These are phyloP conservation scores for Neodiprion pinetum DNA, from an alignment of 1,140 invertebrate genomes.

Conservation along the genomic window DNA sequence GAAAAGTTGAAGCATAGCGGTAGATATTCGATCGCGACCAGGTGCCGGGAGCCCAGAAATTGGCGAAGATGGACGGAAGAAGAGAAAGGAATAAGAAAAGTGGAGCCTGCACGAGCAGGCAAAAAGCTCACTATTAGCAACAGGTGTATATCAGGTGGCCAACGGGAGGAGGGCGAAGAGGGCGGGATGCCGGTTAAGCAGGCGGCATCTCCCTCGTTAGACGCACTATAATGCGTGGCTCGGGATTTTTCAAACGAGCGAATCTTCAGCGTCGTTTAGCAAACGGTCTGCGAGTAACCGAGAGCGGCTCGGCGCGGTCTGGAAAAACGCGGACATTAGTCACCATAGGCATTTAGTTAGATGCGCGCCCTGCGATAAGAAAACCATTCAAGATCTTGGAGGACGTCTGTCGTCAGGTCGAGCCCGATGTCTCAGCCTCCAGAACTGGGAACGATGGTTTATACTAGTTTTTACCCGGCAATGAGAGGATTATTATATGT, in stretches of 20 bases:
- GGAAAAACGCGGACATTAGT: conserved; percentile 35
- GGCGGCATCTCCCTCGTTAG: neutral
- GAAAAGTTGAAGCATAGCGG: no score
- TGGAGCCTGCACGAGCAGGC: neutral
- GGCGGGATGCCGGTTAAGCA: neutral
- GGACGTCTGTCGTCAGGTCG: neutral
- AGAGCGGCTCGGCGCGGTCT: neutral
- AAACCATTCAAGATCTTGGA: conserved; percentile 40
- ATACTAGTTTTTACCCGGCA: conserved; percentile 42
- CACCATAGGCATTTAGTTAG: conserved; percentile 40
- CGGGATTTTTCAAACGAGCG: neutral
- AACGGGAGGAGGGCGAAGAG: neutral
- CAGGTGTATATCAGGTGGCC: neutral
- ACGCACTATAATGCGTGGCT: no score
- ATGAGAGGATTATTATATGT: conserved; percentile 40
- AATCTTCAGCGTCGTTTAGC: neutral
- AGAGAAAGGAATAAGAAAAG: neutral
- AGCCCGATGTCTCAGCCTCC: conserved; percentile 14
- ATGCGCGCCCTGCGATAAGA: conserved; percentile 33
- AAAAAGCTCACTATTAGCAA: neutral
- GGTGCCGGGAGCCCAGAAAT: neutral
- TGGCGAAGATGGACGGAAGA: no score
- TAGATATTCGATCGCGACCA: neutral
- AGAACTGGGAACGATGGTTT: conserved; percentile 37
- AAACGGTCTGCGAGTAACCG: conserved; percentile 20